Conservation (phyloP, 2,888 invertebrate species). For the Spicauda simplicius region DNA sequence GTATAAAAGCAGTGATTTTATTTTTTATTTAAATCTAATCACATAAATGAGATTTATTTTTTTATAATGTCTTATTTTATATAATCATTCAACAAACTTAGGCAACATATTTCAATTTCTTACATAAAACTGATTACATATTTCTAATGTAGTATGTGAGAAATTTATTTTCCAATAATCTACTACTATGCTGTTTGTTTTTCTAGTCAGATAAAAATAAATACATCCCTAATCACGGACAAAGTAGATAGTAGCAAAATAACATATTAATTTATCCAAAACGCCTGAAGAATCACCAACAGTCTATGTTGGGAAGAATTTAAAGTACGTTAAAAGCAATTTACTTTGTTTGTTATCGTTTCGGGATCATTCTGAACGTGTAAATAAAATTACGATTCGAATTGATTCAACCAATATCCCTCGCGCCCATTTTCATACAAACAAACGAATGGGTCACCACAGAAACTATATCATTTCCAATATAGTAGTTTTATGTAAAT, state of each 20-base stretch:
- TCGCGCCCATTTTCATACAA: constrained; percentile 44
- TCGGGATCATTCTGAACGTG: constrained; percentile 1
- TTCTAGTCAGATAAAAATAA: no score
- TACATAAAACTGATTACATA: no score
- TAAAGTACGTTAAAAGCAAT: neutral
- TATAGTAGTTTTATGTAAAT: constrained; percentile 83
- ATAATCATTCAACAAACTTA: no score
- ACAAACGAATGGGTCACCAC: constrained; percentile 66
- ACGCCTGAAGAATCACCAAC: neutral
- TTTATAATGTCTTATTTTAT: no score
- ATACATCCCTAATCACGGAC: no score
- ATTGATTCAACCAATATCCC: constrained; percentile 42
- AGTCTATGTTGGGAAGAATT: neutral
- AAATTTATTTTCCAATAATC: no score
- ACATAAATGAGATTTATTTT: no score
- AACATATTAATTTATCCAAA: neutral
- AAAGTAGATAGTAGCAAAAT: neutral
- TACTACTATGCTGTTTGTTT: no score
- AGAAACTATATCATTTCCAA: constrained; percentile 73
- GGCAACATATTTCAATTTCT: no score
- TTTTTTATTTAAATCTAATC: no score
- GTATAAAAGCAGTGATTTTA: no score
- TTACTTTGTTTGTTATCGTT: constrained; percentile 8
- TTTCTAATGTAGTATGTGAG: no score
- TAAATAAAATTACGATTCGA: constrained; percentile 36